A percentile compares a stretch with the other conserved stretches of the same genome.
Evolutionary conservation across 2,113 vertebrate species (phyloP).

Genomic region (Odobenus rosmarus): DNA sequence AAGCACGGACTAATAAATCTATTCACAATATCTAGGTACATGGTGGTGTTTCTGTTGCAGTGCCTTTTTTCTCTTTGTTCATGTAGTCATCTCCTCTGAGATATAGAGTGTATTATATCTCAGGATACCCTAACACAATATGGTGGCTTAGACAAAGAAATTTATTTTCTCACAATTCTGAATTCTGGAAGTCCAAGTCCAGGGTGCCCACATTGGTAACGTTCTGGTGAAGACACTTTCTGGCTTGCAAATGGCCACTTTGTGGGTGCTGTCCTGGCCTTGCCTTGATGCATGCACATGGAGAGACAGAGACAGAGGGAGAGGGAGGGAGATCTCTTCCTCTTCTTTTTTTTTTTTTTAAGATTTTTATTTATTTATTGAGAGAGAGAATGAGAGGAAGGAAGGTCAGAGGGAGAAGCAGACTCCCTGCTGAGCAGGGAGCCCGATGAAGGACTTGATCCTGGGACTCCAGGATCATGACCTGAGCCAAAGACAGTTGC

Average conservation of each 20-base stretch:
- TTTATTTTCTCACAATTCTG: neutral
- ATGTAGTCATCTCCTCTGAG: neutral
- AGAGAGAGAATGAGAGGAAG: too few relatives aligned
- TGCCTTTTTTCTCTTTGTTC: neutral
- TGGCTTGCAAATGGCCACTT: neutral
- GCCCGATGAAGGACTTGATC: too few relatives aligned
- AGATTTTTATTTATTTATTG: too few relatives aligned
- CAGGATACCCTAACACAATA: neutral
- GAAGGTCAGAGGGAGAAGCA: too few relatives aligned
- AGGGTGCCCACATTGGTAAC: neutral
- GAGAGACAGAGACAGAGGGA: neutral
- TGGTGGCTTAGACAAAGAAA: neutral
- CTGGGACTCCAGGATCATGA: too few relatives aligned
- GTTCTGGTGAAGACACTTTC: neutral
- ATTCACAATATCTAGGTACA: neutral
- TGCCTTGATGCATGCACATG: neutral
- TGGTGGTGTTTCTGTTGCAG: neutral
- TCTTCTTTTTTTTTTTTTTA: neutral
- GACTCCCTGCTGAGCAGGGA: too few relatives aligned
- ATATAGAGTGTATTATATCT: neutral
- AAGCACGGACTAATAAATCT: neutral
- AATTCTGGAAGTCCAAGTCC: neutral
- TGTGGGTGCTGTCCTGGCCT: neutral
- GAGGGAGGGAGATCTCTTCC: neutral
- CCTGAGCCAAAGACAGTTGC: too few relatives aligned